These are phyloP conservation scores for Noctilio leporinus DNA, from an alignment of 2,113 vertebrate genomes.

Conservation along the genomic window DNA sequence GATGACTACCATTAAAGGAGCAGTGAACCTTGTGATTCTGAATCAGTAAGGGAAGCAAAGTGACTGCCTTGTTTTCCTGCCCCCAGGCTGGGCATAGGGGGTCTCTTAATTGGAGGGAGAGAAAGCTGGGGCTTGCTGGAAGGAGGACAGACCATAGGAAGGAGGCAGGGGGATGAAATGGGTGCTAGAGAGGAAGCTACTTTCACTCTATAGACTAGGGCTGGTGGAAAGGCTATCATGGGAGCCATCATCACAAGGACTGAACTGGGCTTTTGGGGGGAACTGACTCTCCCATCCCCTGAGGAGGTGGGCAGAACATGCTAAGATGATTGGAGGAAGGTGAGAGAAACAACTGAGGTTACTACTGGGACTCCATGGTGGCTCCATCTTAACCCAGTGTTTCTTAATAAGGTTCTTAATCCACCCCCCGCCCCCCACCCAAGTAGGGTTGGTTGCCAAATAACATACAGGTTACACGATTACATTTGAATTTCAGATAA, in stretches of 20 bases:
- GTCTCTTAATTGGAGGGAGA: background rate
- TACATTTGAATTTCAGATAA: background rate
- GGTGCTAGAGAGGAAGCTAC: background rate
- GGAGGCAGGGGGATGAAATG: background rate
- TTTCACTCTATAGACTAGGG: background rate
- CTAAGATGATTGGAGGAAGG: background rate
- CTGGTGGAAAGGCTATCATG: background rate
- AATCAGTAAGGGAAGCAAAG: slow-evolving; percentile 45
- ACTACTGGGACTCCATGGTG: background rate
- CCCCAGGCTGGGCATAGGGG: background rate
- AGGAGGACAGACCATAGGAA: background rate
- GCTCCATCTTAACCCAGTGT: background rate
- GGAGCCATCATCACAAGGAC: background rate
- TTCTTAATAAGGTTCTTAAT: background rate
- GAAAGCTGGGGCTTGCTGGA: background rate
- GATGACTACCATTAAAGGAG: slow-evolving; percentile 71
- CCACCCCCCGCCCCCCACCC: background rate
- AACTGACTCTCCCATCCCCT: background rate
- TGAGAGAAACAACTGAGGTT: background rate
- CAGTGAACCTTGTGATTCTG: slow-evolving; percentile 43
- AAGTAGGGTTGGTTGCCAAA: background rate
- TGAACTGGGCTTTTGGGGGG: background rate
- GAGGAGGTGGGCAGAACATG: background rate
- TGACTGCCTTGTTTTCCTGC: slow-evolving; percentile 60
- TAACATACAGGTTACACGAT: background rate